Conservation (phyloP, 2,113 vertebrate species). For the Smithornis capensis region DNA sequence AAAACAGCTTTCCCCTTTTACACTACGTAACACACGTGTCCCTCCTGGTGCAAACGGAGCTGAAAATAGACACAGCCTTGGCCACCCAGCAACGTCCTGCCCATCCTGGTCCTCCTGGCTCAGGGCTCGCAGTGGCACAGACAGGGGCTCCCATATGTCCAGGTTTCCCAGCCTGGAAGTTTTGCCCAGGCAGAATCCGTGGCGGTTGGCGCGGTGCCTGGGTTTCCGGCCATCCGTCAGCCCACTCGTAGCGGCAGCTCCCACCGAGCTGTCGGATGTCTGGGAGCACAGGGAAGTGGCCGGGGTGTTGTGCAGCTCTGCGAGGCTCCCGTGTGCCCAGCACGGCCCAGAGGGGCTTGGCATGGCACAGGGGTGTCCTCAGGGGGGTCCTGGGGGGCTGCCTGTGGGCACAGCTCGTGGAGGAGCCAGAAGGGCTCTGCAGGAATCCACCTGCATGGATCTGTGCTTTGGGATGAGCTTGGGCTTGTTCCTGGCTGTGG, state of each 20-base stretch:
- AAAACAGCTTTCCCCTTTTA: not conserved
- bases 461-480: not conserved
- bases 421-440: not conserved
- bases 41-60: not conserved
- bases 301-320: not conserved
- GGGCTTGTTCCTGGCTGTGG: accelerated
- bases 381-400: not conserved
- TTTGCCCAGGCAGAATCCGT: not conserved
- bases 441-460: not conserved
- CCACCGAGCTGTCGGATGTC: not conserved
- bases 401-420: not conserved
- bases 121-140: not conserved
- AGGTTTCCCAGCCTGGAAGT: conserved; percentile 12
- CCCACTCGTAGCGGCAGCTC: not conserved
- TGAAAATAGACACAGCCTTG: not conserved
- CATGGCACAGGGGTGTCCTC: not conserved
- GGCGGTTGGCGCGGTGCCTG: conserved; percentile 5
- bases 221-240: not conserved
- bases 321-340: not conserved
- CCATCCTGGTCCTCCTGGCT: not conserved
- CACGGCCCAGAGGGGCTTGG: not conserved
- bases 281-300: not conserved
- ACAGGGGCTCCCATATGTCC: not conserved
- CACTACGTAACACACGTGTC: accelerated
- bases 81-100: not conserved